These are phyloP conservation scores for Tragelaphus imberbis DNA, from an alignment of 2,113 vertebrate genomes.

Conservation along the genomic window DNA sequence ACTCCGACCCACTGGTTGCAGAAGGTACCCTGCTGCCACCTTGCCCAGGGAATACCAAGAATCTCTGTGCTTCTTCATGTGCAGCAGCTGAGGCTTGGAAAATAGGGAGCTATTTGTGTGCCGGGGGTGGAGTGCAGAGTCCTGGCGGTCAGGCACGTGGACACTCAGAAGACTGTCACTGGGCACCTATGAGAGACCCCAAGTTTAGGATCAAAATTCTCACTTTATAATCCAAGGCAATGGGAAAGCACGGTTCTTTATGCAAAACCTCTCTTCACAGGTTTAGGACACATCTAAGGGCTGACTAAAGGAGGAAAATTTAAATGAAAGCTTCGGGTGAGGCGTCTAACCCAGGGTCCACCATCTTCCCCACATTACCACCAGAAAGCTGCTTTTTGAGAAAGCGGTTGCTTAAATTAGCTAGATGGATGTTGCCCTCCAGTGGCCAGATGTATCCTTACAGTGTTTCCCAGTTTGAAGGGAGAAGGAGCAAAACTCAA, in stretches of 20 bases:
- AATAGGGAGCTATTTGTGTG: neutral
- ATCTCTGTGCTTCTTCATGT: rapidly evolving
- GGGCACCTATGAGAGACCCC: neutral
- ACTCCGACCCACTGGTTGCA: neutral
- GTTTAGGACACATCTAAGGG: neutral
- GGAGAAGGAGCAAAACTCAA: rapidly evolving
- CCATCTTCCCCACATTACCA: neutral
- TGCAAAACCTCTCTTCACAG: neutral
- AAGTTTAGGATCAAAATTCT: neutral
- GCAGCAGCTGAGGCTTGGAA: neutral
- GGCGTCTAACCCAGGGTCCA: neutral
- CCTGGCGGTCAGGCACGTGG: neutral
- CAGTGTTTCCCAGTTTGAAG: neutral
- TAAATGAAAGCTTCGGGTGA: neutral
- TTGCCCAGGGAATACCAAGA: neutral
- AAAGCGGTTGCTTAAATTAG: neutral
- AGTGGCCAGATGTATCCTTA: constrained; percentile 15
- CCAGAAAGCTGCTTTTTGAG: neutral
- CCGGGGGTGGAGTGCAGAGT: neutral
- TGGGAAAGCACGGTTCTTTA: neutral
- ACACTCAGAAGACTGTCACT: neutral
- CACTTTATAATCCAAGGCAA: neutral
- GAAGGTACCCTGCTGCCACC: rapidly evolving
- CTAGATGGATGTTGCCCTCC: constrained; percentile 19
- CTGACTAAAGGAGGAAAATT: neutral